These are phyloP conservation scores for Telmatochromis sp. DNA, from an alignment of 2,113 vertebrate genomes.

Conservation along the genomic window DNA sequence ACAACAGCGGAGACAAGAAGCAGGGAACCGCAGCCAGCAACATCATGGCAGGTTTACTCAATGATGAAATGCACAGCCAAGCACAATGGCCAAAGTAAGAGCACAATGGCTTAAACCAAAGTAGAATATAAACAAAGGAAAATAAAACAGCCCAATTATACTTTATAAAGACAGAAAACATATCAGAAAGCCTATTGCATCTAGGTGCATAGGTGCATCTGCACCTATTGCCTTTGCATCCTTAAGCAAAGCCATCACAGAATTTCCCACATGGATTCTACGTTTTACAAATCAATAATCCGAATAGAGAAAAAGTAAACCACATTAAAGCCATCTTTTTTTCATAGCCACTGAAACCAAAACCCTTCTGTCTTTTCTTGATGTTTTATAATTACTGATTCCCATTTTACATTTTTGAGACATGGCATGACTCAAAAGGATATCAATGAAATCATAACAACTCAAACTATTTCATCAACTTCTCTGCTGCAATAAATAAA, in stretches of 20 bases:
- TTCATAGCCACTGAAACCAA: background rate
- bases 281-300: background rate
- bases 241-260: background rate
- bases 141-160: background rate
- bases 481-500: background rate
- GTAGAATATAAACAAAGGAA: background rate
- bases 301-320: accelerated
- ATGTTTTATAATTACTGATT: background rate
- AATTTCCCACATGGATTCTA: background rate
- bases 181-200: background rate
- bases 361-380: background rate
- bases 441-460: background rate
- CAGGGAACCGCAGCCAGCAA: background rate
- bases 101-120: background rate
- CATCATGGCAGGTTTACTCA: background rate
- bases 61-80: background rate
- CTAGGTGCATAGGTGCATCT: background rate
- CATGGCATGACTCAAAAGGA: background rate
- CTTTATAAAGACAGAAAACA: background rate
- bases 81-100: background rate
- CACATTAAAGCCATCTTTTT: background rate
- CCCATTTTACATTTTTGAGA: background rate
- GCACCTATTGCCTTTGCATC: background rate
- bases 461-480: background rate
- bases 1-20: background rate